Base-by-base conservation (phyloP, 1,140 invertebrate genomes). In the Nephotettix cincticeps region DNA sequence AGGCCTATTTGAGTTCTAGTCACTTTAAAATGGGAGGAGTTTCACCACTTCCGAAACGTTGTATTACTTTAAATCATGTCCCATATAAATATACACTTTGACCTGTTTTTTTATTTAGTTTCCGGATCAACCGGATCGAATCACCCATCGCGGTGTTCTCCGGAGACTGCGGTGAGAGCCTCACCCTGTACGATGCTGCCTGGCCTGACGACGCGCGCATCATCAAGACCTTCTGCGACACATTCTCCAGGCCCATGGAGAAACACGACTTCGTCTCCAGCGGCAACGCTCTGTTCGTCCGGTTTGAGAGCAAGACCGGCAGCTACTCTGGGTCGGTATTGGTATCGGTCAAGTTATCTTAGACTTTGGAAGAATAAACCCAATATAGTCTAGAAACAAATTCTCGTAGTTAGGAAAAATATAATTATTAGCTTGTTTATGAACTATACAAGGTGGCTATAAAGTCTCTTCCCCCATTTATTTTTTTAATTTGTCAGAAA, bases 141-240 rank as follows among this genome's bases (percentile, higher is more conserved):
- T 93, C 93, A 0, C 93, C 93, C 0, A 93, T 95, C 51, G 84
- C 88, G n/a, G 88, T 89, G 0, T 93, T 90, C 78, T 92, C 92
- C 32, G 92, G 92, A 0, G 94, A 95, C 73, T 96, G 93, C 75
- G 93, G 91, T 0, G 93, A 96, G 76, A 94, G 93, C 1, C 80
- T 96, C 13, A 95, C 93, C 0, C 85, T 96, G 0, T 95, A 95
- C 79, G 93, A 95, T 74, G 88, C 93, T 0, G 87, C 90, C 19
- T 89, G 91, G 84, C 90, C 93, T 1, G 93, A 95, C 76, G 93
- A 95, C 71, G 91, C 93, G 0, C 86, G 87, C 64, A 94, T 95
- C 65, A 94, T 95, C 73, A 95, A 95, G 79, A 95, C 93, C 3
- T 95, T 96, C 80, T 96, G 94, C 80, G 93, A 96, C 80, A 95